Base-by-base conservation (phyloP, 37 sponge, comb jelly and placozoan species). In the Beroe forskalii region DNA sequence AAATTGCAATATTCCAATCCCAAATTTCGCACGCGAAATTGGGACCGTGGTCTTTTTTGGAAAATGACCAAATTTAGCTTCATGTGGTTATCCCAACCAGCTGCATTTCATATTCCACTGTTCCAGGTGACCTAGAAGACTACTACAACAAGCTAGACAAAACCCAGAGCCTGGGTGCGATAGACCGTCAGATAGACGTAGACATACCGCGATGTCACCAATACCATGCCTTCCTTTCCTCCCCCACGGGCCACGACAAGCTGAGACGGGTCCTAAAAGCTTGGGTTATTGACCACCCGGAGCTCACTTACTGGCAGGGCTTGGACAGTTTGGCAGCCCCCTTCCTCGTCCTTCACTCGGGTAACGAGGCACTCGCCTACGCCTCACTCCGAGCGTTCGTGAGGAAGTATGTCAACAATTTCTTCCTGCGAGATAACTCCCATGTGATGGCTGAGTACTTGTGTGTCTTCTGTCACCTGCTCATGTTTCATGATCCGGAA, bases 181-280 rank as follows among this genome's bases (percentile, higher is more conserved):
- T 89, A 60, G 76, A 92, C 90, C 40, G 60, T 36, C 94, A 97
- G 95, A 98, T 98, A 39, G 96, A 93, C 12, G 99, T 98, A 55
- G 97, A 98, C 64, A 94, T 98, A 41, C 99, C 99, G 31, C 93
- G 99, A 25, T 98, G 99, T 90, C 99, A 98, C 63, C 99, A 98
- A 89, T 98, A 98, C 41, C 44, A 96, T 67, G 28, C 55, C 30
- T 90, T 96, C 42, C 94, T 98, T 1, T 92, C 99, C 42, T 98
- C 99, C 0, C 91, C 93, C 12, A 76, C 91, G 0, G 96, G 95
- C 1, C 99, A 98, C 63, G 0, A 30, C 32, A 98, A 98, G 92
- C 92, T 98, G 90, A 94, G 93, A 43, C 67, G 99, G 60, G 66
- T 98, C 0, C 91, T 98, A 39, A 98, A 96, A 75, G 95, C 97